Percentiles rank a stretch among this genome's conserved stretches.
phyloP scores from a whole-genome alignment of 2,113 vertebrate genomes.

The Antechinus flavipes region DNA sequence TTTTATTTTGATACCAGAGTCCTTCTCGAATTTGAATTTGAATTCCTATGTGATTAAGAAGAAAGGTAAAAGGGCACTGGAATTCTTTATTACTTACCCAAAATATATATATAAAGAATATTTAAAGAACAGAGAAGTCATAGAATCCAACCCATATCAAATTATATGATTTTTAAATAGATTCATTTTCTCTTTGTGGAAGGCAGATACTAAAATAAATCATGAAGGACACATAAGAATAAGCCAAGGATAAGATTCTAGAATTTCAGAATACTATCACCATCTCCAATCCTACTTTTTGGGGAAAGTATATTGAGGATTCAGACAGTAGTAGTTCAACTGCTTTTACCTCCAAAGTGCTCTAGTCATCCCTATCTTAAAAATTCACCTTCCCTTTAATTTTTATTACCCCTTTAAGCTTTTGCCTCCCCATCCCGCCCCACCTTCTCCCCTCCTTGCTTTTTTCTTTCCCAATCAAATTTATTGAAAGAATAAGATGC shows the following conservation, averaged over 20 bases:
- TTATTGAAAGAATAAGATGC: too few species aligned
- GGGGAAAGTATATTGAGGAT: constrained; percentile 14
- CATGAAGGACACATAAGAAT: not conserved
- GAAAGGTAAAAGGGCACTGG: constrained; percentile 14
- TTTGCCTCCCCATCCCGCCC: not conserved
- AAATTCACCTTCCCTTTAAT: not conserved
- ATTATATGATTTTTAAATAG: too few species aligned
- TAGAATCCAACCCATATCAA: too few species aligned
- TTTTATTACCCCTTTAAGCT: too few species aligned
- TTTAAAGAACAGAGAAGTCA: too few species aligned
- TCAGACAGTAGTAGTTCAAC: too few species aligned
- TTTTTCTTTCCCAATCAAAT: too few species aligned
- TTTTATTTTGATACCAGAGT: not conserved
- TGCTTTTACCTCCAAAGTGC: too few species aligned
- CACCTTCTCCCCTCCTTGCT: too few species aligned
- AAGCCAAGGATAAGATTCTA: constrained; percentile 14
- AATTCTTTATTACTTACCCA: constrained; percentile 17
- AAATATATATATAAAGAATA: too few species aligned
- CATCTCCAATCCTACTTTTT: not conserved
- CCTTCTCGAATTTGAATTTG: constrained; percentile 6
- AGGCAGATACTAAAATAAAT: constrained; percentile 15
- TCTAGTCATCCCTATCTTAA: not conserved
- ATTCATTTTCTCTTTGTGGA: too few species aligned
- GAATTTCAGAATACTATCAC: constrained; percentile 9
- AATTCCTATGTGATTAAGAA: not conserved